phyloP scores from a whole-genome alignment of 2,797 vertebrate species.

The Dendrocincla fuliginosa region DNA sequence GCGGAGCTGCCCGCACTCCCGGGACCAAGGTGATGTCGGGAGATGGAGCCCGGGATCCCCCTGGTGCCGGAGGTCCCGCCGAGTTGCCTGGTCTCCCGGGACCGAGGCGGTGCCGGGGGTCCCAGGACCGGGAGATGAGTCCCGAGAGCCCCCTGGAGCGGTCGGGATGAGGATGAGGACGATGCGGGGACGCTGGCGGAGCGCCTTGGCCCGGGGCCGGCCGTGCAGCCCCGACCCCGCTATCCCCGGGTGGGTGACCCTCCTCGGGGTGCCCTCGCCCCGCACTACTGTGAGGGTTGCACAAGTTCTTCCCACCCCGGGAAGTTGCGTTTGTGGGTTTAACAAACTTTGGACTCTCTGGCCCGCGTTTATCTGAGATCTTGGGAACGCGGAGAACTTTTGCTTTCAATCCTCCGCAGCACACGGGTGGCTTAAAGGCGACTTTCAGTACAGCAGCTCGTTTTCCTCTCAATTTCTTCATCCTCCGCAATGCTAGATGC shows the following conservation, averaged over 20 bases:
- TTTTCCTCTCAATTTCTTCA: neutral
- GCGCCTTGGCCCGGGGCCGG: neutral
- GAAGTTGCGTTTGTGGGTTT: neutral
- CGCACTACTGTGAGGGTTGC: neutral
- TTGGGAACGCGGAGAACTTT: neutral
- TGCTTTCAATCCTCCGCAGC: neutral
- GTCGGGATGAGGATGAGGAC: neutral
- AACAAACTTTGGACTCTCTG: constrained; percentile 29
- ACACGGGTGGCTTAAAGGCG: neutral
- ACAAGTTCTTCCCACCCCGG: neutral
- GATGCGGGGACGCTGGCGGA: neutral
- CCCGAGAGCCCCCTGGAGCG: neutral
- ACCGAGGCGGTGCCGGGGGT: neutral
- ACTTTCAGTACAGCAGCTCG: neutral
- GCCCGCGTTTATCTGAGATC: constrained; percentile 20
- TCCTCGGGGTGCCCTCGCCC: neutral
- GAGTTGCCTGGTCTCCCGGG: neutral
- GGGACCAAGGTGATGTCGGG: neutral
- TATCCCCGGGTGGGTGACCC: neutral
- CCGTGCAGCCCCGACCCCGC: neutral
- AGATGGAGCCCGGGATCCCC: neutral
- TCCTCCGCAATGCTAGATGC: neutral
- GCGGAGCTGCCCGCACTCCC: neutral
- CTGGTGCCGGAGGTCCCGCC: neutral
- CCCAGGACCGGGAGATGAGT: neutral